A percentile compares a stretch with the other conserved stretches of the same genome.
Evolutionary conservation across 2,113 vertebrate genomes (phyloP).

Genomic region (Erinaceus europaeus): DNA sequence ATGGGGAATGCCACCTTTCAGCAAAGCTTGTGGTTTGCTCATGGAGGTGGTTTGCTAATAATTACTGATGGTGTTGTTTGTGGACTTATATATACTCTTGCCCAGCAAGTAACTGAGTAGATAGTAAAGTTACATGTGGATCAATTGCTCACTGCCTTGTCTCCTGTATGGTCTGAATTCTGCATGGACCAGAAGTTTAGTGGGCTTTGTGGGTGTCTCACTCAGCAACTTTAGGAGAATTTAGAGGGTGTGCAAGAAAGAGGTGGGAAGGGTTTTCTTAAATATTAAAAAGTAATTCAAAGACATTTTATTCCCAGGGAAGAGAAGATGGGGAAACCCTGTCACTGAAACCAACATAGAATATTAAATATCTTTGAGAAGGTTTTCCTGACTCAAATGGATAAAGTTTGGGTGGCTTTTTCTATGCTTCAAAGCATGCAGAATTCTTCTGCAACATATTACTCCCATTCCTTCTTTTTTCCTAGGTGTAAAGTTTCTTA

Average conservation of each 20-base stretch:
- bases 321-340: neutral
- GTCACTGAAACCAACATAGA: neutral
- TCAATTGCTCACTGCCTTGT: neutral
- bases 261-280: neutral
- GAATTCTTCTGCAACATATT: neutral
- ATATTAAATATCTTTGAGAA: neutral
- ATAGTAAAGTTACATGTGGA: neutral
- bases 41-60: neutral
- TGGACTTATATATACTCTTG: neutral
- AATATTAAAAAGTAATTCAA: neutral
- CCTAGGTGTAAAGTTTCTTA: neutral
- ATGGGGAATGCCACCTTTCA: neutral
- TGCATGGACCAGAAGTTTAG: neutral
- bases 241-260: neutral
- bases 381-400: neutral
- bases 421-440: accelerated
- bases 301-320: neutral
- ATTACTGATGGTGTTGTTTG: neutral
- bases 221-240: neutral
- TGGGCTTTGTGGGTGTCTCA: neutral
- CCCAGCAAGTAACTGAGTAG: neutral
- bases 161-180: neutral
- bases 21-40: neutral
- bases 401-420: neutral
- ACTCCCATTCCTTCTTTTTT: neutral